Conservation (phyloP, 2,113 vertebrate genomes). For the Tachysurus fulvidraco region DNA sequence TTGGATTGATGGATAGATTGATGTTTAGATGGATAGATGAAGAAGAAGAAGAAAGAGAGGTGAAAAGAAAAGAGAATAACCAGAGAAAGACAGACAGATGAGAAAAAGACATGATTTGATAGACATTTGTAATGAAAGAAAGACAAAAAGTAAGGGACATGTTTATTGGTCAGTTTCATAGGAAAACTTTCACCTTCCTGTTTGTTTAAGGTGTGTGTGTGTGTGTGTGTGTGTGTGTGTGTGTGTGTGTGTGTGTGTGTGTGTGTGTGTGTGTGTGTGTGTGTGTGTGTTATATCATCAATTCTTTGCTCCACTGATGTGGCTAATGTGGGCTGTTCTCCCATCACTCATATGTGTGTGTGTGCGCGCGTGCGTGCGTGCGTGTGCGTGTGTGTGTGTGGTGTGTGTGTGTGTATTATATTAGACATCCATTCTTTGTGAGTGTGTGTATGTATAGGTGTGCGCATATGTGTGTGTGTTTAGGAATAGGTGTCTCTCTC, state of each 20-base stretch:
- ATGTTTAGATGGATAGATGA: too few species aligned
- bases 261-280: constrained; percentile 55
- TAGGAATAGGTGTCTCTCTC: background rate
- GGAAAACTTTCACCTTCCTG: too few species aligned
- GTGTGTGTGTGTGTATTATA: background rate
- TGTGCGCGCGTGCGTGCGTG: background rate
- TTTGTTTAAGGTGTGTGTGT: background rate
- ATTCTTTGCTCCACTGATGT: constrained; percentile 51
- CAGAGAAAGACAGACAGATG: too few species aligned
- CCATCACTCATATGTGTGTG: background rate
- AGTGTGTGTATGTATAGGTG: background rate
- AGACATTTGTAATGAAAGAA: too few species aligned
- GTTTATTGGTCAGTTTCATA: too few species aligned
- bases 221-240: constrained; percentile 30
- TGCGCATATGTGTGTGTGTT: background rate
- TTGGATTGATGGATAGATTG: too few species aligned
- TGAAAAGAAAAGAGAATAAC: constrained; percentile 27
- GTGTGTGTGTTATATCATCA: constrained; percentile 53
- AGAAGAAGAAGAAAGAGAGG: too few species aligned
- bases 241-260: constrained; percentile 14
- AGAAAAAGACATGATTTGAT: constrained; percentile 13
- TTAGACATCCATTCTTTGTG: too few species aligned
- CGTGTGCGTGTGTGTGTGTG: background rate
- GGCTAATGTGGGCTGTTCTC: constrained; percentile 39
- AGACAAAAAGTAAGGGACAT: too few species aligned